Base-by-base conservation (phyloP, 2,113 vertebrate genomes). In the Blennius ocellaris region DNA sequence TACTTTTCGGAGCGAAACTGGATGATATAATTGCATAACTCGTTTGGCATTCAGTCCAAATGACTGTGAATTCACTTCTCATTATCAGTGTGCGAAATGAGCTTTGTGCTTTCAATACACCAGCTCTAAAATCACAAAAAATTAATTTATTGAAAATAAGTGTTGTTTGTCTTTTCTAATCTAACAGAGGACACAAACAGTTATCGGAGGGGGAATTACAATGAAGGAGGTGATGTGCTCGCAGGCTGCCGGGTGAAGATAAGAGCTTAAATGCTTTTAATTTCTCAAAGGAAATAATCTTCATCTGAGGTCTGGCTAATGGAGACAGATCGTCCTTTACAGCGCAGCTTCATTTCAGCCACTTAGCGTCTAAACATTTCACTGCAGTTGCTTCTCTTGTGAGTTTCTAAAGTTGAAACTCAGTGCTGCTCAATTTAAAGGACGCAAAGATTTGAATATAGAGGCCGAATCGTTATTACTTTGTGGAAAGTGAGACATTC, bases 261-360 rank as follows among this genome's bases (percentile, higher is more conserved):
- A 11, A 55, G 44, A 44, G 51, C n/a, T 14, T 17, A 5, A 12
- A 70, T 21, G 12, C 40, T 64, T 63, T 36, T 60, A 10, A 30
- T 68, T 47, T 53, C 17, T 55, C 43, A 53, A 55, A 65, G 44
- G 15, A 47, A 57, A 56, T 47, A 62, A 68, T 45, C 17, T 17
- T 54, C 47, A 15, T 51, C 40, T 2, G 7, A 12, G 40, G 36
- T 61, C n/a, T 21, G 37, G 16, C 58, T 63, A 65, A 9, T 9
- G 2, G 8, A 38, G 17, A 58, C 37, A 21, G 37, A 15, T 11
- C n/a, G 15, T 49, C 39, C 57, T 56, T 73, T 52, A 1, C 5
- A 4, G 3, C 21, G 16, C 11, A 3, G 11, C 30, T 47, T 40
- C 43, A 16, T 57, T 45, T 12, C 11, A 45, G 6, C 14, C 44